Base-by-base conservation (phyloP, 2,888 invertebrate species). In the Crematogaster levior region DNA sequence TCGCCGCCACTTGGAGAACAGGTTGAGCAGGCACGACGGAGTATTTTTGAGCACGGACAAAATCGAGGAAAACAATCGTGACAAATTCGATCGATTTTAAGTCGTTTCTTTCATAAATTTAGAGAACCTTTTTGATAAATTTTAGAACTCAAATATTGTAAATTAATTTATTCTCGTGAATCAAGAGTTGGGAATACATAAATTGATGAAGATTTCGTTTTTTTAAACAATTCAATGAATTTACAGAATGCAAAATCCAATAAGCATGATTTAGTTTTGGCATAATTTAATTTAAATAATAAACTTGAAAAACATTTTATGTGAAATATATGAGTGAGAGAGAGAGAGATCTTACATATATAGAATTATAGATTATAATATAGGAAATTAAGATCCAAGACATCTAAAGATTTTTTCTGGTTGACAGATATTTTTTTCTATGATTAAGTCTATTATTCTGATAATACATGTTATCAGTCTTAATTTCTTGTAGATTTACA, bases 1-100 rank as follows among this genome's bases (percentile, higher is more conserved):
- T 53, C 40, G 27, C 27, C 51, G 40, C 66, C 27, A 86, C 81
- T 58, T 66, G 66, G 77, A 58, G 81, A 89, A 86, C 89, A 88
- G 85, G 86, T 88, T 84, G 72, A 70, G 56, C 81, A 74, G 61
- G 70, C 53, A 37, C 72, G 65, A 79, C 18, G 21, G 21, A 9
- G 9, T 72, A 72, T 43, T 43, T 58, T 27, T 37, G n/a, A n/a
- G 27, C 4, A 24, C 27, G n/a, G 6, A n/a, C 0, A 65, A n/a
- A 43, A 65, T 58, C 10, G 21, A 72, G 1, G 9, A 27, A 7
- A 58, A 43, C 30, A n/a, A 24, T 27, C 3, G 51, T 10, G 24
- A 24, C 10, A 24, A 24, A 53, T 24, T 7, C 15, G 18, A 30
- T 30, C 30, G 15, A 56, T 24, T 24, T 18, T 48, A 0, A 1